A percentile compares a stretch with the other conserved stretches of the same genome.
phyloP scores from a whole-genome alignment of 2,797 vertebrate species.

The Fringilla coelebs region DNA sequence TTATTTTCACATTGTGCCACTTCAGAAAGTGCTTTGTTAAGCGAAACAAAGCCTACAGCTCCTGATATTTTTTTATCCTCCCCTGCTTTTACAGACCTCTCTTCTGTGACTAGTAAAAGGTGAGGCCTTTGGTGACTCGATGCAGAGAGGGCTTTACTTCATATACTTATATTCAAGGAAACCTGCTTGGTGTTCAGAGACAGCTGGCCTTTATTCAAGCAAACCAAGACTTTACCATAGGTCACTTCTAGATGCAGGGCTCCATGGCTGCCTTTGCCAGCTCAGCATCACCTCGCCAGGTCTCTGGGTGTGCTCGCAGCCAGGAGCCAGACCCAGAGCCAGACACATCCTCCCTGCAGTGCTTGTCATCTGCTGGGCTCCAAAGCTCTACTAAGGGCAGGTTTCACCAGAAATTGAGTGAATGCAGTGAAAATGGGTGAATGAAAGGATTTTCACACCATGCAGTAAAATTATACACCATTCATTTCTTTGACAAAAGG shows the following conservation, averaged over 20 bases:
- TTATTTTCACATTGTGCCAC: background rate
- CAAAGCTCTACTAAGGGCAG: background rate
- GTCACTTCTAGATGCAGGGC: background rate
- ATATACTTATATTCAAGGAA: background rate
- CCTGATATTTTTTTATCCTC: background rate
- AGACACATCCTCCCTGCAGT: background rate
- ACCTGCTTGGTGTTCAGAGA: background rate
- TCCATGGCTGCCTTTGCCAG: background rate
- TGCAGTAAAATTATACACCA: background rate
- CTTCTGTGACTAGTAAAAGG: background rate
- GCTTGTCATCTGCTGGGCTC: background rate
- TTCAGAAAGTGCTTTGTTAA: background rate
- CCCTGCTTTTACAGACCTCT: background rate
- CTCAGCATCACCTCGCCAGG: background rate
- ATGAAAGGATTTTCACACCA: background rate
- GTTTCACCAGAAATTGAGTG: background rate
- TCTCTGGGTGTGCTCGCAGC: background rate
- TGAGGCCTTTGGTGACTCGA: rapidly evolving
- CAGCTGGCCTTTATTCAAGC: background rate
- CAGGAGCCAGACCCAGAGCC: background rate
- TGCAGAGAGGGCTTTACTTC: background rate
- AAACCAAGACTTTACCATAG: background rate
- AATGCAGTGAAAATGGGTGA: background rate
- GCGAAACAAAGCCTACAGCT: background rate
- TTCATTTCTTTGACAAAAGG: background rate